Conservation (phyloP, 2,113 vertebrate genomes). For the Aldabrachelys gigantea region DNA sequence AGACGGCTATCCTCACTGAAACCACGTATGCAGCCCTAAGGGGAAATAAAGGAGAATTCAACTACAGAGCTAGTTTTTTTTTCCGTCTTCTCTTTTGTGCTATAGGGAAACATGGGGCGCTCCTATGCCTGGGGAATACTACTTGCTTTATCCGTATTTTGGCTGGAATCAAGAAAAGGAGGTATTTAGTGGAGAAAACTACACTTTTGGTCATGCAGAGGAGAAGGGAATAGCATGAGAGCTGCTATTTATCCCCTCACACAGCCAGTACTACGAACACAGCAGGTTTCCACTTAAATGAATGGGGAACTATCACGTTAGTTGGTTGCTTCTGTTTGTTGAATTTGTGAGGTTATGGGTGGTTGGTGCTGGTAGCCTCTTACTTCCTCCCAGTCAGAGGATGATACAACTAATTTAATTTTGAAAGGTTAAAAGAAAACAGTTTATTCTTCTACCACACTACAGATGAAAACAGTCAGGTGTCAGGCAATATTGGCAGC, state of each 20-base stretch:
- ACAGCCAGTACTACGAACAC: not conserved
- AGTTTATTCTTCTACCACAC: not conserved
- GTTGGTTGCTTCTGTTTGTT: not conserved
- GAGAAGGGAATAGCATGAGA: not conserved
- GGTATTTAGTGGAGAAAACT: not conserved
- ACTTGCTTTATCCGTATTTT: not conserved
- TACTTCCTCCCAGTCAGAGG: constrained; percentile 53
- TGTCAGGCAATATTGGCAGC: not conserved
- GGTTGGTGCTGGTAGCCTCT: constrained; percentile 56
- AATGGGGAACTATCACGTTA: rapidly evolving
- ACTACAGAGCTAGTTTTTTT: not conserved
- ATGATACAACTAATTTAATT: not conserved
- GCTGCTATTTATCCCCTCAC: not conserved
- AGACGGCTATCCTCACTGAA: not conserved
- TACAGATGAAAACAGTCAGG: not conserved
- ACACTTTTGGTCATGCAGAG: not conserved
- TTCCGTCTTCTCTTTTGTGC: not conserved
- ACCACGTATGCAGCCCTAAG: not conserved
- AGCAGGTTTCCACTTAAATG: rapidly evolving
- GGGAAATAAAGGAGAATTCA: not conserved
- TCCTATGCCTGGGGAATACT: not conserved
- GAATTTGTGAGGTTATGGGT: not conserved
- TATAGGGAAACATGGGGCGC: rapidly evolving
- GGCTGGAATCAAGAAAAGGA: rapidly evolving
- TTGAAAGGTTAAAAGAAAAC: not conserved